phyloP scores from a whole-genome alignment of 1,140 invertebrate genomes.

The Nephotettix cincticeps region DNA sequence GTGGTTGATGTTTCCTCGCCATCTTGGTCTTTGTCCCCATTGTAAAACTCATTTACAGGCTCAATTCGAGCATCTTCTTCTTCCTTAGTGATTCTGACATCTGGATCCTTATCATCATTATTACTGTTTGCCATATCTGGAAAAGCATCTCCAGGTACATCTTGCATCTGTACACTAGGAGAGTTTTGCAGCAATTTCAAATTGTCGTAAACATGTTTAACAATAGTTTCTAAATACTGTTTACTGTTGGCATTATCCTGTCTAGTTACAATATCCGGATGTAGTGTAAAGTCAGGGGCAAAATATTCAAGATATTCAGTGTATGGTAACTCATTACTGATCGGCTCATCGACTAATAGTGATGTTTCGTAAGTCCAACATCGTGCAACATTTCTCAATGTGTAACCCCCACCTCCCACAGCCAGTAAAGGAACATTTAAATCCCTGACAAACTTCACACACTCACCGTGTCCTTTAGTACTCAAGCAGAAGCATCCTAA shows the following conservation, averaged over 20 bases:
- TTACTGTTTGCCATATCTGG: slow-evolving; percentile 61
- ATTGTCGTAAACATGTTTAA: slow-evolving; percentile 82
- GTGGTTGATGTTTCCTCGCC: neutral
- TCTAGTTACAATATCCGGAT: slow-evolving; percentile 81
- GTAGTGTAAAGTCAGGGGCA: slow-evolving; percentile 90
- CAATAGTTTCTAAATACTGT: slow-evolving; percentile 86
- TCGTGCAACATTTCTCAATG: slow-evolving; percentile 93
- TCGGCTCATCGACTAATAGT: slow-evolving; percentile 84
- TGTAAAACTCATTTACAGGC: slow-evolving; percentile 89
- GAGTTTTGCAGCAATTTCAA: slow-evolving; percentile 85
- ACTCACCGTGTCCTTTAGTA: slow-evolving; percentile 92
- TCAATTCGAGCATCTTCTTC: slow-evolving; percentile 86
- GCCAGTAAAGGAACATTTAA: slow-evolving; percentile 92
- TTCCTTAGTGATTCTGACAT: slow-evolving; percentile 73
- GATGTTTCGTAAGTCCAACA: slow-evolving; percentile 99
- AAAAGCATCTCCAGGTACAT: slow-evolving; percentile 72
- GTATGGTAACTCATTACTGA: slow-evolving; percentile 89
- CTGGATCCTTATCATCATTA: slow-evolving; percentile 78
- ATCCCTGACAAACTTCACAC: slow-evolving; percentile 94
- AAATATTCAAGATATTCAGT: slow-evolving; percentile 96
- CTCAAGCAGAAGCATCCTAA: slow-evolving; percentile 87
- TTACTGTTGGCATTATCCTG: slow-evolving; percentile 92
- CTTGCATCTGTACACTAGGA: slow-evolving; percentile 91
- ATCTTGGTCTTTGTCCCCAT: slow-evolving; percentile 65
- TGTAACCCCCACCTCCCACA: slow-evolving; percentile 97